A percentile compares a stretch with the other conserved stretches of the same genome.
Conservation (phyloP, 2,888 invertebrate genomes). For the Cerceris rybyensis region DNA sequence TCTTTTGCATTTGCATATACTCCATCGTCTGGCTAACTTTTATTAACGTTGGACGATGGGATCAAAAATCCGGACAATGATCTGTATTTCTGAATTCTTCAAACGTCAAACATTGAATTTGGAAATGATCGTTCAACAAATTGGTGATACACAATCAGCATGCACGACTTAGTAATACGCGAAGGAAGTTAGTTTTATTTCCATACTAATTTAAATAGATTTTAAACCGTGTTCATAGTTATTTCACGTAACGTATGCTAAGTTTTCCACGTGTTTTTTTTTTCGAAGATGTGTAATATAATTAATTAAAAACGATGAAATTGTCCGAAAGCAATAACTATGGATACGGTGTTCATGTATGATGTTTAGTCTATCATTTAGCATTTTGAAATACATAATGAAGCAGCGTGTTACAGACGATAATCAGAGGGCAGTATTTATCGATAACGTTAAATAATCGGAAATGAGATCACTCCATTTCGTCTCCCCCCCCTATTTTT, state of each 20-base stretch:
- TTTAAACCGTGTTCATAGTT: slow-evolving; percentile 52
- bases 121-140: slow-evolving; percentile 14
- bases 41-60: not conserved
- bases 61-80: not conserved
- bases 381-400: slow-evolving; percentile 15
- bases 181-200: slow-evolving; percentile 22
- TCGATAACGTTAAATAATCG: slow-evolving; percentile 35
- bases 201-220: slow-evolving; percentile 34
- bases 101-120: slow-evolving; percentile 4
- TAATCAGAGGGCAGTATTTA: slow-evolving; percentile 59
- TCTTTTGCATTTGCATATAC: slow-evolving; percentile 17
- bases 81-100: slow-evolving; percentile 6
- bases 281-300: slow-evolving; percentile 45
- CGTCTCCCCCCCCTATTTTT: no score
- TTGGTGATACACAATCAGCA: slow-evolving; percentile 18
- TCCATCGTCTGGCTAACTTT: slow-evolving; percentile 5
- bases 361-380: slow-evolving; percentile 35
- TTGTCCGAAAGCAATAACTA: slow-evolving; percentile 34
- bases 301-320: slow-evolving; percentile 22
- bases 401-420: slow-evolving; percentile 21
- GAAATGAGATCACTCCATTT: slow-evolving; percentile 26
- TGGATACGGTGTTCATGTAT: slow-evolving; percentile 43
- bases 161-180: not conserved
- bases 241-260: slow-evolving; percentile 7
- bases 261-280: slow-evolving; percentile 9